Conservation (phyloP, 1,140 invertebrate species). For the Aethina tumida region DNA sequence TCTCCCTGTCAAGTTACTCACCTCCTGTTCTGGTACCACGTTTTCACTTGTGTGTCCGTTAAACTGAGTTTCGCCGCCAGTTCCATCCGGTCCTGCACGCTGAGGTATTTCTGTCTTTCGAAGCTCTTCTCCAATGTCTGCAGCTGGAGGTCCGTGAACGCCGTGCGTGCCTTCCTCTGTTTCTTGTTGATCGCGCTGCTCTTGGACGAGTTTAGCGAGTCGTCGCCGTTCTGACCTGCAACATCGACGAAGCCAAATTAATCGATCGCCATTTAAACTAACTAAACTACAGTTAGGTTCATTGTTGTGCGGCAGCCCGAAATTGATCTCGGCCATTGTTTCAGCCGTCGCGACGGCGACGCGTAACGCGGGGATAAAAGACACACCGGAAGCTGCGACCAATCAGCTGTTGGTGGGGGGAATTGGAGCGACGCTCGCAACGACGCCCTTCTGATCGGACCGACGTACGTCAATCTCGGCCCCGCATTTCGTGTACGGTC, state of each 20-base stretch:
- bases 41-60: slow-evolving; percentile 98
- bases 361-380: slow-evolving; percentile 13
- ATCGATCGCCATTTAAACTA: too few species aligned
- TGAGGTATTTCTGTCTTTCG: slow-evolving; percentile 96
- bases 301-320: slow-evolving; percentile 7
- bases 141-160: slow-evolving; percentile 96
- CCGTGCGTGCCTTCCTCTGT: slow-evolving; percentile 93
- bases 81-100: slow-evolving; percentile 97
- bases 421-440: slow-evolving; percentile 8
- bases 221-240: slow-evolving; percentile 37
- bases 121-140: slow-evolving; percentile 96
- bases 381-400: slow-evolving; percentile 24
- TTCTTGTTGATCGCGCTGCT: slow-evolving; percentile 71
- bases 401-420: slow-evolving; percentile 16
- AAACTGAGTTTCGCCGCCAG: slow-evolving; percentile 90
- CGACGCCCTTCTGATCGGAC: slow-evolving; percentile 8
- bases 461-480: slow-evolving; percentile 10
- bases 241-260: slow-evolving; percentile 14
- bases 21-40: slow-evolving; percentile 99
- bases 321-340: slow-evolving; percentile 27
- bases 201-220: slow-evolving; percentile 33
- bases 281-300: slow-evolving; percentile 12
- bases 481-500: slow-evolving; percentile 2
- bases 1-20: slow-evolving; percentile 38
- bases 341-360: slow-evolving; percentile 25